Percentiles rank a stretch among this genome's conserved stretches.
phyloP scores from a whole-genome alignment of 1,140 invertebrate genomes.

The Wiebesia pumilae region DNA sequence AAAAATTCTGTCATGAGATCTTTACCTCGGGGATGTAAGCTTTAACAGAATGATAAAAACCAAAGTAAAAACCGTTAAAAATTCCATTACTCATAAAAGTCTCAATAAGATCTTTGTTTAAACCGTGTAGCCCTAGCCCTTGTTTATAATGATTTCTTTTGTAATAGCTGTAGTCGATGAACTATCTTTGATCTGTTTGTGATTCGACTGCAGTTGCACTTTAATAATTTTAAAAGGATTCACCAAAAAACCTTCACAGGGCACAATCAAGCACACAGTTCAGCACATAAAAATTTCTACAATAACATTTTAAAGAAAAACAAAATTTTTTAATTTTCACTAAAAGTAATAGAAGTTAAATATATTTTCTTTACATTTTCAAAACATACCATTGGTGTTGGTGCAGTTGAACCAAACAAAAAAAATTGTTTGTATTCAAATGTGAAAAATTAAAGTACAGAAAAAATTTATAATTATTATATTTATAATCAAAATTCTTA shows the following conservation, averaged over 20 bases:
- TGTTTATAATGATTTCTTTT: constrained; percentile 84
- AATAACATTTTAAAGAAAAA: constrained; percentile 58
- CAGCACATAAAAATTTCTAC: constrained; percentile 90
- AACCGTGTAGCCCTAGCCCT: constrained; percentile 85
- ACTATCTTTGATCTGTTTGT: constrained; percentile 74
- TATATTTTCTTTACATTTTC: not conserved
- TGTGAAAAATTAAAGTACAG: constrained; percentile 84
- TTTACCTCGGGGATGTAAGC: constrained; percentile 81
- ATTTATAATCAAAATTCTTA: constrained; percentile 2
- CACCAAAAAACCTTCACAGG: constrained; percentile 86
- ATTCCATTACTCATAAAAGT: constrained; percentile 91
- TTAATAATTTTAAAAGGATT: constrained; percentile 98
- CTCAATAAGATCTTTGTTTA: constrained; percentile 90
- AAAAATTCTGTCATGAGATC: constrained; percentile 72
- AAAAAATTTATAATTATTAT: constrained; percentile 49
- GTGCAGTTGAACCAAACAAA: constrained; percentile 82
- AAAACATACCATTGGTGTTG: constrained; percentile 82
- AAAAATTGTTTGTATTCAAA: constrained; percentile 94
- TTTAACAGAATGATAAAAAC: constrained; percentile 93
- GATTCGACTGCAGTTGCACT: constrained; percentile 87
- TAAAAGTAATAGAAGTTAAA: constrained; percentile 25
- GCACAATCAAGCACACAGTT: too few relatives aligned
- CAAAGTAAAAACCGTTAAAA: constrained; percentile 96
- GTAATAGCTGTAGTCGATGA: constrained; percentile 88
- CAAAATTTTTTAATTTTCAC: constrained; percentile 26